Conservation (phyloP, 2,888 invertebrate genomes). For the Diloba caeruleocephala region DNA sequence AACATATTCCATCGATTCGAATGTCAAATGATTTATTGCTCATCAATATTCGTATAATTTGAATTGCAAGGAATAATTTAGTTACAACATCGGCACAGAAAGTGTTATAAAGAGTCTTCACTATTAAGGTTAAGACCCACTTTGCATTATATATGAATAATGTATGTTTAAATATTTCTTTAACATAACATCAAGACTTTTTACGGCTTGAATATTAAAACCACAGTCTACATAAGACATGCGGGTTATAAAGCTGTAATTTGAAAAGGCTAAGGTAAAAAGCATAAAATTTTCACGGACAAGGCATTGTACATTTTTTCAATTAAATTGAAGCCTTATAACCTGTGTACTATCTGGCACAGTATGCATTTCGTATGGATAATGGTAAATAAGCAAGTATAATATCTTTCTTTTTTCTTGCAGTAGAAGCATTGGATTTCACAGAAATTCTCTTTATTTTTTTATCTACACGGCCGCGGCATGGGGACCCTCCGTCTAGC, state of each 20-base stretch:
- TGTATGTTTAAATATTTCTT: conserved; percentile 10
- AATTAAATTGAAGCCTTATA: conserved; percentile 75
- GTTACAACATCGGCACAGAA: conserved; percentile 29
- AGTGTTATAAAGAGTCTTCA: conserved; percentile 2
- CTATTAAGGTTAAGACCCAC: conserved; percentile 10
- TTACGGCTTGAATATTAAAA: conserved; percentile 59
- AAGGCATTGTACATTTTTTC: conserved; percentile 64
- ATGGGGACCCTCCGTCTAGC: conserved; percentile 27
- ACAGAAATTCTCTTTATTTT: conserved; percentile 37
- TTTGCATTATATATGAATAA: conserved; percentile 15
- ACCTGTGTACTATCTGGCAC: conserved; percentile 51
- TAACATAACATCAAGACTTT: conserved; percentile 26
- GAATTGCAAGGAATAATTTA: conserved; percentile 30
- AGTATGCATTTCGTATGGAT: conserved; percentile 33
- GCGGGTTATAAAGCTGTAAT: conserved; percentile 71
- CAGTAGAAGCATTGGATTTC: conserved; percentile 28
- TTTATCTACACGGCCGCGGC: conserved; percentile 33
- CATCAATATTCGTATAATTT: conserved; percentile 44
- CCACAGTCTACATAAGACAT: conserved; percentile 54
- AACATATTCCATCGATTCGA: conserved; percentile 28
- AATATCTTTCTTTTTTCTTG: conserved; percentile 44
- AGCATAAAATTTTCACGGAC: conserved; percentile 73
- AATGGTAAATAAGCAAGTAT: conserved; percentile 25
- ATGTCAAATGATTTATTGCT: conserved; percentile 41
- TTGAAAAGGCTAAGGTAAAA: conserved; percentile 76